These are phyloP conservation scores for Drosophila vallismaia DNA, from an alignment of 2,888 invertebrate genomes.

Conservation along the genomic window DNA sequence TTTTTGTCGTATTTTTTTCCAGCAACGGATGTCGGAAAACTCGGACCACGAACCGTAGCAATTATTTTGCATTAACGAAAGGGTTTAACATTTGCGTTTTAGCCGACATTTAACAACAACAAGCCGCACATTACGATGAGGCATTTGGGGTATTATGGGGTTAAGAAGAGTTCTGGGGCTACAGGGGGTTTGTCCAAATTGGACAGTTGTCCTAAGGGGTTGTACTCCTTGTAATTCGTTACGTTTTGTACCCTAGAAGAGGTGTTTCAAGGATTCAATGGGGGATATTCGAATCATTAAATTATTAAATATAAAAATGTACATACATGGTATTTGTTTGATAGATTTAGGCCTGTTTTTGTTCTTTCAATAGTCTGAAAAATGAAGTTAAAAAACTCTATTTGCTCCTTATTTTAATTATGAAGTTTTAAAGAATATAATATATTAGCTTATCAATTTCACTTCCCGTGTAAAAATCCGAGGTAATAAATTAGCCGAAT, in stretches of 20 bases:
- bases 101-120: conserved; percentile 74
- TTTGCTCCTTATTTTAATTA: background rate
- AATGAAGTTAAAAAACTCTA: background rate
- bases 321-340: no score
- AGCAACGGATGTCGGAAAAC: conserved; percentile 28
- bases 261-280: background rate
- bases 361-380: no score
- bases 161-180: background rate
- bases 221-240: conserved; percentile 75
- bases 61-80: conserved; percentile 80
- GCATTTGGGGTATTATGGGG: conserved; percentile 2
- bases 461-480: background rate
- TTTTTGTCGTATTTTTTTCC: conserved; percentile 19
- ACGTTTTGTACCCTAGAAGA: conserved; percentile 51
- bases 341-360: no score
- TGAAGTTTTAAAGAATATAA: background rate
- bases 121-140: conserved; percentile 71
- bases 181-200: conserved; percentile 6
- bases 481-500: conserved; percentile 10
- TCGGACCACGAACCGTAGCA: conserved; percentile 71
- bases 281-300: conserved; percentile 1
- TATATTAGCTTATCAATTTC: background rate
- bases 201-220: conserved; percentile 63
- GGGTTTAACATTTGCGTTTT: conserved; percentile 80
- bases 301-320: no score